Evolutionary conservation across 2,888 invertebrate species (phyloP).

Genomic region (Lamellibrachia satsuma): DNA sequence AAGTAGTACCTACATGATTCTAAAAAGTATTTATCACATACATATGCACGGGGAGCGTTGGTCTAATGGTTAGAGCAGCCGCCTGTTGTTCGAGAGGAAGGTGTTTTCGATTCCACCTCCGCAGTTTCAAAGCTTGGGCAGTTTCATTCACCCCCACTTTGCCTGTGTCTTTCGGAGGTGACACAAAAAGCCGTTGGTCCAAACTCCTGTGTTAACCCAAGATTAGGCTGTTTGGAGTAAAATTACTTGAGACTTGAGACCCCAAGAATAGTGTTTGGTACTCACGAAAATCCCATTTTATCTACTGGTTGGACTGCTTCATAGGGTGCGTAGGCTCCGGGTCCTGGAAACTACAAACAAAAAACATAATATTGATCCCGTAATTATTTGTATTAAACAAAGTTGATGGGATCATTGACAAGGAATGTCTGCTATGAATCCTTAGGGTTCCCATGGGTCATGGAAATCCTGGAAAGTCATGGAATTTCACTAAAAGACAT

Average conservation of each 20-base stretch:
- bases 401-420: not conserved
- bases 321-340: slow-evolving; percentile 57
- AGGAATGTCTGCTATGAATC: not conserved
- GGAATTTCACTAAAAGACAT: too few species aligned
- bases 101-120: too few species aligned
- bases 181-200: too few species aligned
- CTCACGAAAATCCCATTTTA: slow-evolving; percentile 60
- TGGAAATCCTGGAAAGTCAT: too few species aligned
- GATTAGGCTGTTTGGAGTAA: too few species aligned
- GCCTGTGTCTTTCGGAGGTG: too few species aligned
- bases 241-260: not conserved
- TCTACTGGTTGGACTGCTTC: slow-evolving; percentile 39
- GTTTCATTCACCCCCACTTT: too few species aligned
- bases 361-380: not conserved
- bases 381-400: not conserved
- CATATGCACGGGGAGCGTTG: not conserved
- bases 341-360: slow-evolving; percentile 57
- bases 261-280: slow-evolving; percentile 21
- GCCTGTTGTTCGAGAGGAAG: too few species aligned
- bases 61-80: too few species aligned
- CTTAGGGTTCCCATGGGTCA: not conserved
- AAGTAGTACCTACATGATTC: not conserved
- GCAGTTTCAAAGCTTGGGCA: too few species aligned
- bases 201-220: too few species aligned
- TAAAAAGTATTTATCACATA: slow-evolving; percentile 25